phyloP scores from a whole-genome alignment of 1,140 invertebrate genomes.

The Harpegnathos saltator region DNA sequence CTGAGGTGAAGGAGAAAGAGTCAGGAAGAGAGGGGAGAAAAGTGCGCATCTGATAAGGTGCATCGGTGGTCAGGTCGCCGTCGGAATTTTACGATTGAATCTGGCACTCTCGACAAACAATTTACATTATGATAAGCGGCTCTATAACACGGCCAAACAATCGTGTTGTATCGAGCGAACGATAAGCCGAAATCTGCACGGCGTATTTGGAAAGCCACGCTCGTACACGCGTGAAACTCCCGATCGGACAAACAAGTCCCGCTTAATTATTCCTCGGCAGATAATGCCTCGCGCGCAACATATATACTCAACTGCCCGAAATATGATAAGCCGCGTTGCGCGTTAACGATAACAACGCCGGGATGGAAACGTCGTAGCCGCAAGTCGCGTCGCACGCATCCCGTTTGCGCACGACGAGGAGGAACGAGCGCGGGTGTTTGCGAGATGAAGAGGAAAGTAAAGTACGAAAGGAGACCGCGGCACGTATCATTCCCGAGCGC shows the following conservation, averaged over 20 bases:
- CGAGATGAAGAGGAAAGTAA: too few relatives aligned
- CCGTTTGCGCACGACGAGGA: too few relatives aligned
- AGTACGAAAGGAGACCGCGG: too few relatives aligned
- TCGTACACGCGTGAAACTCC: not conserved
- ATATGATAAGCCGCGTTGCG: slow-evolving; percentile 28
- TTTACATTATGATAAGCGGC: slow-evolving; percentile 15
- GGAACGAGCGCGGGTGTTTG: too few relatives aligned
- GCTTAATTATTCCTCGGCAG: slow-evolving; percentile 27
- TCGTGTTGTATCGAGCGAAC: not conserved
- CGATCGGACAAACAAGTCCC: slow-evolving; percentile 34
- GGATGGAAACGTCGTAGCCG: slow-evolving; percentile 4
- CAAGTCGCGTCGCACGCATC: too few relatives aligned
- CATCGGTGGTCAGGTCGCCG: too few relatives aligned
- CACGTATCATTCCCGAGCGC: too few relatives aligned
- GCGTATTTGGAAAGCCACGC: slow-evolving; percentile 1
- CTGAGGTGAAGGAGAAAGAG: too few relatives aligned
- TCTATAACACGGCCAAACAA: slow-evolving; percentile 9
- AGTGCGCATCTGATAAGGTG: not conserved
- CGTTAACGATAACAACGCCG: too few relatives aligned
- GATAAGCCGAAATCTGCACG: slow-evolving; percentile 40
- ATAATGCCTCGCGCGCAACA: slow-evolving; percentile 18
- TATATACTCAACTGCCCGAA: slow-evolving; percentile 36
- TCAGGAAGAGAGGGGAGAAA: too few relatives aligned
- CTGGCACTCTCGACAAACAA: slow-evolving; percentile 11
- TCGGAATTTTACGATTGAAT: not conserved